A percentile compares a stretch with the other conserved stretches of the same genome.
Conservation (phyloP, 1,140 invertebrate genomes). For the Pseudomyrmex gracilis region DNA sequence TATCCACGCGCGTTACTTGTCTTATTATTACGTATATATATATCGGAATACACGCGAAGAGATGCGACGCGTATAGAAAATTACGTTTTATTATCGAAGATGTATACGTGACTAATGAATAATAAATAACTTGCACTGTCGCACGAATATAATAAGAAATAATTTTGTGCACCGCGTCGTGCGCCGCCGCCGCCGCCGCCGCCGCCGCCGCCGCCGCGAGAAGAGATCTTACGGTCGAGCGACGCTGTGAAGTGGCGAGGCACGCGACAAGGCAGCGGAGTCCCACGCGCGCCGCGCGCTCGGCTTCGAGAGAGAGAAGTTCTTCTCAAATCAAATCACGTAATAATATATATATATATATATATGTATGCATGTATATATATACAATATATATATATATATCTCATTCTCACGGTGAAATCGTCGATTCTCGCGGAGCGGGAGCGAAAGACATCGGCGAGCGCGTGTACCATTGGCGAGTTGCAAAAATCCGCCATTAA, state of each 20-base stretch:
- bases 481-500: slow-evolving; percentile 84
- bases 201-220: not conserved
- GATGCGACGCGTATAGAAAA: too few relatives aligned
- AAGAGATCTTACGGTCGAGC: slow-evolving; percentile 58
- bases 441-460: slow-evolving; percentile 61
- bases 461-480: slow-evolving; percentile 79
- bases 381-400: slow-evolving; percentile 29
- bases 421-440: slow-evolving; percentile 63
- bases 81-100: too few relatives aligned
- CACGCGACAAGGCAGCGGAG: slow-evolving; percentile 76
- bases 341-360: slow-evolving; percentile 68
- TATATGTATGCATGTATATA: slow-evolving; percentile 21
- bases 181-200: not conserved
- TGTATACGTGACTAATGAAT: too few relatives aligned
- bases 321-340: slow-evolving; percentile 79
- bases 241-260: slow-evolving; percentile 65
- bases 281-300: slow-evolving; percentile 72
- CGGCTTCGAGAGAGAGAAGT: slow-evolving; percentile 66
- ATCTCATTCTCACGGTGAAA: slow-evolving; percentile 64
- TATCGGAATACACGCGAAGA: too few relatives aligned
- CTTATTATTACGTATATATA: too few relatives aligned
- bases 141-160: slow-evolving; percentile 1
- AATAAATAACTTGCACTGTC: too few relatives aligned
- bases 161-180: not conserved
- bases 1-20: not conserved